Evolutionary conservation across 2,888 invertebrate species (phyloP).

Genomic region (Drosophila stalkeri): DNA sequence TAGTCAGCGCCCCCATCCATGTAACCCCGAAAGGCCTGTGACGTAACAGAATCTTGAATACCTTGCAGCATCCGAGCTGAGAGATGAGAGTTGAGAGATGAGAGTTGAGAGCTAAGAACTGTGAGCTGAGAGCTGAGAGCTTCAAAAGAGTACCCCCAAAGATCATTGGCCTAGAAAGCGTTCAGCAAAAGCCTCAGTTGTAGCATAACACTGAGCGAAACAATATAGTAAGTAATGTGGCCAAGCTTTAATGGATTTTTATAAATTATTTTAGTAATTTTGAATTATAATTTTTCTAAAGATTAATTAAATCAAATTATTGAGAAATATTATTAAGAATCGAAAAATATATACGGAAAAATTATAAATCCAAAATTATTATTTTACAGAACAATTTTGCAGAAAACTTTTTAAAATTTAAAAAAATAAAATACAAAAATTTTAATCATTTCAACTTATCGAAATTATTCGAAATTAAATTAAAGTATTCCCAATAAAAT

Average conservation of each 20-base stretch:
- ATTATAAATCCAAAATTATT: too few relatives aligned
- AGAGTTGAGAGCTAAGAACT: neutral
- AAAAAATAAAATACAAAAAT: too few relatives aligned
- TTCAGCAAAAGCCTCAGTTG: conserved; percentile 25
- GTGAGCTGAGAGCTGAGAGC: neutral
- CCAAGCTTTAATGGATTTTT: neutral
- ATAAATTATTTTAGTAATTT: neutral
- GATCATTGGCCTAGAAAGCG: conserved; percentile 76
- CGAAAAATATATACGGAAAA: too few relatives aligned
- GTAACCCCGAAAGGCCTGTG: conserved; percentile 52
- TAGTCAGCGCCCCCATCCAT: conserved; percentile 33
- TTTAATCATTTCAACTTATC: too few relatives aligned
- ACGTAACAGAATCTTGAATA: conserved; percentile 52
- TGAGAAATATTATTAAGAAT: too few relatives aligned
- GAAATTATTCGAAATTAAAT: too few relatives aligned
- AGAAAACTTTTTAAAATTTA: too few relatives aligned
- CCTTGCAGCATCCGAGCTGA: conserved; percentile 11
- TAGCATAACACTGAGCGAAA: conserved; percentile 28
- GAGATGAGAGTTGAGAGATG: neutral
- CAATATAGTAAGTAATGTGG: neutral
- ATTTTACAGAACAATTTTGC: too few relatives aligned
- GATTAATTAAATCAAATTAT: too few relatives aligned
- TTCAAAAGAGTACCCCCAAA: conserved; percentile 29
- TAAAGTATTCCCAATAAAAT: too few relatives aligned
- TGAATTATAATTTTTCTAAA: too few relatives aligned